These are phyloP conservation scores for Habropoda laboriosa DNA, from an alignment of 1,140 invertebrate species.

Conservation along the genomic window DNA sequence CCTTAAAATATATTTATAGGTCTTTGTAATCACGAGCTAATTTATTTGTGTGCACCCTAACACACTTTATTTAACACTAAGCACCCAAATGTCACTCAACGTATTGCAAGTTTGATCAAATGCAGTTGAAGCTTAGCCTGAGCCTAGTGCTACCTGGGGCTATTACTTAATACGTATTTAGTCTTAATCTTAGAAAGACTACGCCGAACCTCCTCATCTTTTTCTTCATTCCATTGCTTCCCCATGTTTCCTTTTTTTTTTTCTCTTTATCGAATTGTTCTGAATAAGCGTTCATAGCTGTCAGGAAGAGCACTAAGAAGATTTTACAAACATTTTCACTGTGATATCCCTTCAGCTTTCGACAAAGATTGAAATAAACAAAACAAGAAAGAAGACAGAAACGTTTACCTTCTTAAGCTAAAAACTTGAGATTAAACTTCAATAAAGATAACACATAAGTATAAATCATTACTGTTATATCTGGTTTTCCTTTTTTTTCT, in stretches of 20 bases:
- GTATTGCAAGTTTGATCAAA: conserved; percentile 54
- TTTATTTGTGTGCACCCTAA: conserved; percentile 11
- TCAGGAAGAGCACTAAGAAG: conserved; percentile 19
- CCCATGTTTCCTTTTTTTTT: not conserved
- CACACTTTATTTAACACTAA: conserved; percentile 37
- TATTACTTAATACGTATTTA: conserved; percentile 51
- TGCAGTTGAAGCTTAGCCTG: conserved; percentile 57
- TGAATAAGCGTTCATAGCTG: not conserved
- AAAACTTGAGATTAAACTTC: conserved; percentile 21
- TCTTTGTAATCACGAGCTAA: conserved; percentile 36
- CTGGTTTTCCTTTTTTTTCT: too few species aligned
- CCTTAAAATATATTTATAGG: conserved; percentile 60
- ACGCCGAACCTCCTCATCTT: conserved; percentile 2
- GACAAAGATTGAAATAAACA: not conserved
- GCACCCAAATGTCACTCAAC: conserved; percentile 33
- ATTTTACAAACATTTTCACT: not conserved
- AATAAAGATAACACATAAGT: conserved; percentile 36
- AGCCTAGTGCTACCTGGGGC: conserved; percentile 69
- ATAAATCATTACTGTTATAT: conserved; percentile 11
- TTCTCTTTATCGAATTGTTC: not conserved
- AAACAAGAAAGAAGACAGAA: not conserved
- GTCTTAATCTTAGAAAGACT: conserved; percentile 62
- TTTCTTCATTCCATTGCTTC: not conserved
- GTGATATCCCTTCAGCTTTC: not conserved
- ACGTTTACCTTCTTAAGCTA: not conserved